Evolutionary conservation across 1,140 invertebrate species (phyloP).

Genomic region (Dreissena rostriformis): DNA sequence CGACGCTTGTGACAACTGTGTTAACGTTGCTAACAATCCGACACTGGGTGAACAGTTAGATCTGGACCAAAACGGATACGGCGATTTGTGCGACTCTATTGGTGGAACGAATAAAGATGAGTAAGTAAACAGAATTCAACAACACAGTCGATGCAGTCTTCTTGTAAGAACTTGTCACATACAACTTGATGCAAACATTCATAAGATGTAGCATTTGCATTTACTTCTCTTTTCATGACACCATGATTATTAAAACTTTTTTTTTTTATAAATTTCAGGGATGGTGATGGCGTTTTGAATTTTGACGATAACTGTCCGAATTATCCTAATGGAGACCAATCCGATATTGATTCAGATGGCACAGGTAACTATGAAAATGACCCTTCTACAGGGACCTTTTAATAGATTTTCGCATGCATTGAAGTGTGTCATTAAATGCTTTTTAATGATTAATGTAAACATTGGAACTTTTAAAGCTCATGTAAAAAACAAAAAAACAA

Average conservation of each 20-base stretch:
- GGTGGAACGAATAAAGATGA: constrained; percentile 49
- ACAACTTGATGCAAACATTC: background rate
- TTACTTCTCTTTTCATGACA: constrained; percentile 1
- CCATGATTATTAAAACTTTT: background rate
- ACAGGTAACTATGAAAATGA: constrained; percentile 17
- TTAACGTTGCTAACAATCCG: constrained; percentile 85
- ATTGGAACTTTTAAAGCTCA: too few species aligned
- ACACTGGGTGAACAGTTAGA: constrained; percentile 84
- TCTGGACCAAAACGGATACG: constrained; percentile 68
- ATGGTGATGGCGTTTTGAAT: constrained; percentile 73
- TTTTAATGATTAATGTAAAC: too few species aligned
- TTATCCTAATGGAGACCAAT: constrained; percentile 89
- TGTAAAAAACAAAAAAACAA: too few species aligned
- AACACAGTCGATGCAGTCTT: background rate
- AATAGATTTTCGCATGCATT: too few species aligned
- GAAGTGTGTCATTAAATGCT: too few species aligned
- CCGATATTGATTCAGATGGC: constrained; percentile 85
- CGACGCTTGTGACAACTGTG: constrained; percentile 94
- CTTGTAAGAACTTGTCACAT: background rate
- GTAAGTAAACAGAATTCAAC: constrained; percentile 46
- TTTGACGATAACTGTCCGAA: constrained; percentile 90
- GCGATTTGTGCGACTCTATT: constrained; percentile 82
- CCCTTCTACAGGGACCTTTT: too few species aligned
- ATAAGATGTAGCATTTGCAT: too few species aligned
- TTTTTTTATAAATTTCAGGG: constrained; percentile 50